Base-by-base conservation (phyloP, 2,888 invertebrate species). In the Acleris sparsana region DNA sequence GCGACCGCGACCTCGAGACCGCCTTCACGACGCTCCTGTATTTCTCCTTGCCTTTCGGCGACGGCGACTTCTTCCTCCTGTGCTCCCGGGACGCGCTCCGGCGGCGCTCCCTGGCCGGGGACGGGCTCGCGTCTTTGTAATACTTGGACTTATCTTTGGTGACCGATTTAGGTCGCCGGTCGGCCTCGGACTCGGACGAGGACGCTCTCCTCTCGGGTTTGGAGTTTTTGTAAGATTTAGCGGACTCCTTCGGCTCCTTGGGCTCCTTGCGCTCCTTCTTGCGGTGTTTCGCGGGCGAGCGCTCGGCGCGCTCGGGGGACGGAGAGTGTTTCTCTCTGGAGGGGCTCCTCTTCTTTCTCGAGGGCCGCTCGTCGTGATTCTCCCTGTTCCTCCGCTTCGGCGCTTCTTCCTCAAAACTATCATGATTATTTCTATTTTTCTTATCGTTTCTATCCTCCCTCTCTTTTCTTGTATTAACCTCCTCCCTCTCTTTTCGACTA, bases 151-250 rank as follows among this genome's bases (percentile, higher is more conserved):
- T 83, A 62, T 72, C 78, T 69, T 80, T 84, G 9, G 72, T 85
- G 25, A 80, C 80, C 29, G 69, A 63, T 62, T 70, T 80, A n/a
- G 73, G 80, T 73, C 81, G 33, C 7, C 33, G 33, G 9, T 85
- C 5, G 74, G 74, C 88, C 0, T 88, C 88, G 0, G 89, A 85
- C 67, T 88, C 89, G 0, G 88, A 84, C 1, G 86, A 82, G 0
- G 83, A 74, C 13, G 82, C 79, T 53, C 77, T 76, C 69, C 75
- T 78, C 48, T 82, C 80, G 2, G 76, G 67, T 66, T 72, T 81
- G 2, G 79, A 73, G 57, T 76, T 83, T 74, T 86, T 88, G 67
- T 84, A 73, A 62, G 77, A 72, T 69, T 80, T 85, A 13, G 85
- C 84, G 1, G 74, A 70, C 48, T 84, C 87, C 66, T 80, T 84